Base-by-base conservation (phyloP, 1,140 invertebrate genomes). In the Acromyrmex charruanus region DNA sequence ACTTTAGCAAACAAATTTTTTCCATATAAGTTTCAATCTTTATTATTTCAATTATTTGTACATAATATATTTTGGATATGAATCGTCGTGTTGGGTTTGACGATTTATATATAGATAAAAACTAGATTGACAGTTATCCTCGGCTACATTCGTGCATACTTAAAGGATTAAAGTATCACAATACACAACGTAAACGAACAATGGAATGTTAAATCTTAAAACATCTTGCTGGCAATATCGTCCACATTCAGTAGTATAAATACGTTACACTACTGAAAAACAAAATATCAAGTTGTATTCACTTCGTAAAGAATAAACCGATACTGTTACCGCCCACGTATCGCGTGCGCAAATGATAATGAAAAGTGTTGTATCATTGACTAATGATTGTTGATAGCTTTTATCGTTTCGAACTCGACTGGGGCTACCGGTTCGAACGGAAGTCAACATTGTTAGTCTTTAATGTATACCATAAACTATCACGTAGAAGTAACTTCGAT, bases 361-460 rank as follows among this genome's bases (percentile, higher is more conserved):
- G 75, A 90, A 91, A 91, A 86, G 74, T 88, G 74, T 88, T 44
- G 79, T 91, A 92, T 91, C 91, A 86, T 66, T 88, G 91, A 92
- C 85, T 88, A 91, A 92, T 86, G 89, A 69, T 79, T 61, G 58
- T n/a, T 69, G 91, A 92, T 91, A 92, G 55, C 74, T 25, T 82
- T 77, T 91, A 90, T 90, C 89, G 87, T 91, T 55, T 79, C 86
- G 31, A 81, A 90, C 74, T 61, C 58, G 65, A 77, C 63, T 61
- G 21, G 55, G 21, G 63, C 89, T 90, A 90, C 88, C 81, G 81
- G 82, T 77, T 25, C 51, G 58, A 28, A n/a, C 86, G 51, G 85
- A 61, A 90, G 86, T 71, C 58, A 35, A 82, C 55, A 84, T 69
- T 69, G 59, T 90, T 86, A 71, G 53, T 89, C 39, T 63, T 58